phyloP scores from a whole-genome alignment of 1,140 invertebrate species.

The Sinonovacula constricta region DNA sequence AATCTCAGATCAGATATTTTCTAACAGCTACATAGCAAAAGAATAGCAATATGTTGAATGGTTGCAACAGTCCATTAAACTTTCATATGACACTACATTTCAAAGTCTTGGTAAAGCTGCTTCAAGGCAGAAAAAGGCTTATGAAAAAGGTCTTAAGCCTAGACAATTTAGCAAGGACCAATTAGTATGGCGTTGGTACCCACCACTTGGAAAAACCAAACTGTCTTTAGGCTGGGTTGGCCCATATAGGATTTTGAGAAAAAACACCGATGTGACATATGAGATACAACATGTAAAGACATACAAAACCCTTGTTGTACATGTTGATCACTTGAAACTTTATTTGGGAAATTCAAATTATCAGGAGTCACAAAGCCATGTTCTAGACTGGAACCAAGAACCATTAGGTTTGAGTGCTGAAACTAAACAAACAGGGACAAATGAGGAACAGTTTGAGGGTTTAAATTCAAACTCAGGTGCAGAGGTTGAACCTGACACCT shows the following conservation, averaged over 20 bases:
- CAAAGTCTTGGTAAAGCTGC: constrained; percentile 10
- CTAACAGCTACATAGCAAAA: background rate
- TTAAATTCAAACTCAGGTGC: too few species aligned
- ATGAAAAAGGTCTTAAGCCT: background rate
- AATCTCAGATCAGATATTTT: background rate
- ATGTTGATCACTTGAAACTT: too few species aligned
- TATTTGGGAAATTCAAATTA: too few species aligned
- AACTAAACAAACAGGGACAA: too few species aligned
- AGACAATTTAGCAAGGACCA: background rate
- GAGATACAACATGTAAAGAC: too few species aligned
- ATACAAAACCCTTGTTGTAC: too few species aligned
- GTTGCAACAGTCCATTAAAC: background rate
- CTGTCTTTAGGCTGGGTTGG: constrained; percentile 6
- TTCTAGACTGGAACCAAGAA: too few species aligned
- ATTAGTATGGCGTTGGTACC: constrained; percentile 6
- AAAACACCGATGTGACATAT: constrained; percentile 1
- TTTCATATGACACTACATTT: constrained; percentile 13
- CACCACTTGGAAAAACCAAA: background rate
- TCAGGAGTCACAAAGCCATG: too few species aligned
- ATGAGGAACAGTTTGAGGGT: too few species aligned
- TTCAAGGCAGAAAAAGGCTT: background rate
- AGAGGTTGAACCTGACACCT: too few species aligned
- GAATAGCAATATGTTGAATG: background rate
- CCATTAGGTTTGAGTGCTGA: too few species aligned
- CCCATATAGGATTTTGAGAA: background rate